Evolutionary conservation across 2,797 vertebrate genomes (phyloP).

Genomic region (Halcyon badia): DNA sequence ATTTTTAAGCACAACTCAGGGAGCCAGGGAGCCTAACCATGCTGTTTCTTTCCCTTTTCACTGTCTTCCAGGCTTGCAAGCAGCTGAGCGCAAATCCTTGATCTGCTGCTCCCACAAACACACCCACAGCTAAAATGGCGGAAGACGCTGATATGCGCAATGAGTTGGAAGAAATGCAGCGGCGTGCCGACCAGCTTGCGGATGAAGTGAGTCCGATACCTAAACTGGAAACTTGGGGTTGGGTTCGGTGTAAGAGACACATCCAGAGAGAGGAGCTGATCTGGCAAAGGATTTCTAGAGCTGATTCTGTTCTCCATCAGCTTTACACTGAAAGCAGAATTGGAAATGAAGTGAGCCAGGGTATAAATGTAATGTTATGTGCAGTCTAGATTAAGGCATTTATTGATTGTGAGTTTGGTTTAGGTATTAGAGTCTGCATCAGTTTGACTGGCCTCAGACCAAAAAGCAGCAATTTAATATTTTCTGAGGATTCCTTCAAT

Average conservation of each 20-base stretch:
- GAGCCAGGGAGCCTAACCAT: neutral
- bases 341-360: neutral
- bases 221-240: neutral
- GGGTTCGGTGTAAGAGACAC: neutral
- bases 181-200: constrained; percentile 96
- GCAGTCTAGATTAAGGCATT: constrained; percentile 17
- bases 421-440: constrained; percentile 49
- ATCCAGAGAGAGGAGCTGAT: constrained; percentile 3
- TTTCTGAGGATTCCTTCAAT: constrained; percentile 54
- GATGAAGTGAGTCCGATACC: constrained; percentile 89
- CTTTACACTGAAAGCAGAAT: neutral
- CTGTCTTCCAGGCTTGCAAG: constrained; percentile 64
- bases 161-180: constrained; percentile 99
- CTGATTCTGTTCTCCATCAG: neutral
- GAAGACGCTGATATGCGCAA: constrained; percentile 99
- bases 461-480: constrained; percentile 57
- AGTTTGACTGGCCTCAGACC: constrained; percentile 33
- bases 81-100: constrained; percentile 77
- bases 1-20: neutral
- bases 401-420: constrained; percentile 53
- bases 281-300: neutral
- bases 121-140: constrained; percentile 90
- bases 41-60: neutral
- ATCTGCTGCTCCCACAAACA: constrained; percentile 79
- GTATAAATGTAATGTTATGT: neutral